phyloP scores from a whole-genome alignment of 2,888 invertebrate genomes.

The Ariolimax columbianus region DNA sequence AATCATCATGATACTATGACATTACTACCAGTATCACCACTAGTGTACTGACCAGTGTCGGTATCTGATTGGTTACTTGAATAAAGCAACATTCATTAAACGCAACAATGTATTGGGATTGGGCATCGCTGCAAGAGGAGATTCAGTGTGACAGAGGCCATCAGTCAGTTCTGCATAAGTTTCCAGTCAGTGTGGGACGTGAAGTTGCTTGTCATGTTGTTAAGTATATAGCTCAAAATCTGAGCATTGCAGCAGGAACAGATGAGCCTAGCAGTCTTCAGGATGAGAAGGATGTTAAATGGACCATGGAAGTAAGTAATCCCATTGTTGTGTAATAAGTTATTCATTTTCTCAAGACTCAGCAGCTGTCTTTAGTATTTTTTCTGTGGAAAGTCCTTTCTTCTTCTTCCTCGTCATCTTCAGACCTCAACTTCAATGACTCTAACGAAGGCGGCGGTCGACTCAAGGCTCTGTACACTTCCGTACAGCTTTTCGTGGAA shows the following conservation, averaged over 20 bases:
- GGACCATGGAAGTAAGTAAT: conserved; percentile 85
- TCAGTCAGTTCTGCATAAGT: conserved; percentile 86
- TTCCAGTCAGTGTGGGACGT: conserved; percentile 85
- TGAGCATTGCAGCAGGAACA: conserved; percentile 82
- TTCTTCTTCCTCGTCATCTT: too few species aligned
- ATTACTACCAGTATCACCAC: too few species aligned
- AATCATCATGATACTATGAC: too few species aligned
- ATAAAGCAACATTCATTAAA: not conserved
- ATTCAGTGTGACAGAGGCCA: conserved; percentile 78
- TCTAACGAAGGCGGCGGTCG: too few species aligned
- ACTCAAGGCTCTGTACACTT: too few species aligned
- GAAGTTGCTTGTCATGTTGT: conserved; percentile 91
- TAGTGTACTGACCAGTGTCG: too few species aligned
- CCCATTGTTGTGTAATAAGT: not conserved
- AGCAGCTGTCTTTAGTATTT: not conserved
- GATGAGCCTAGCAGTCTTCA: conserved; percentile 89
- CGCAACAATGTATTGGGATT: conserved; percentile 79
- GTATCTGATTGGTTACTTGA: not conserved
- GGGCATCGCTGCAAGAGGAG: conserved; percentile 78
- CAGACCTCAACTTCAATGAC: too few species aligned
- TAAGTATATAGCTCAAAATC: conserved; percentile 85
- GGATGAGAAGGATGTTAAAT: conserved; percentile 86
- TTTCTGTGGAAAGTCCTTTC: too few species aligned
- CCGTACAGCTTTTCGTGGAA: too few species aligned
- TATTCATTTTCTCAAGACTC: not conserved